phyloP scores from a whole-genome alignment of 2,888 invertebrate species.

The Coronaproctus castanopsis region DNA sequence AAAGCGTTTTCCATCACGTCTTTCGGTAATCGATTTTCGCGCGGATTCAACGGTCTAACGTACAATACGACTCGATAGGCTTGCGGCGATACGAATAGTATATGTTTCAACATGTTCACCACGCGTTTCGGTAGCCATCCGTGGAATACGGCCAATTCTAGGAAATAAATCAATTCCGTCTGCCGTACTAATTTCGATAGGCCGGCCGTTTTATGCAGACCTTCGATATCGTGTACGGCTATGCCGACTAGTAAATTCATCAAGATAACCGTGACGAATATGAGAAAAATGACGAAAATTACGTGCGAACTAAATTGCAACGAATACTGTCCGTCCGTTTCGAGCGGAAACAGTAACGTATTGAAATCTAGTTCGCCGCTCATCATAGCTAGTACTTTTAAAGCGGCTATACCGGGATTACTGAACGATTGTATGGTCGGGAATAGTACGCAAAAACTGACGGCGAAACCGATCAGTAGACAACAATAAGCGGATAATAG shows the following conservation, averaged over 20 bases:
- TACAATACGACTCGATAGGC: slow-evolving; percentile 53
- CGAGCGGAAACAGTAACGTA: slow-evolving; percentile 49
- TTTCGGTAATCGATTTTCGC: slow-evolving; percentile 56
- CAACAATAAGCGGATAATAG: slow-evolving; percentile 69
- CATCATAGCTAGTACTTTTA: slow-evolving; percentile 74
- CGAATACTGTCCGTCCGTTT: slow-evolving; percentile 30
- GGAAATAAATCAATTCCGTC: slow-evolving; percentile 68
- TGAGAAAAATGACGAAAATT: slow-evolving; percentile 55
- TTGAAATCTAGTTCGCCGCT: slow-evolving; percentile 65
- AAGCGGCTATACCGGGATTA: slow-evolving; percentile 64
- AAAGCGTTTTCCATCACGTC: slow-evolving; percentile 40
- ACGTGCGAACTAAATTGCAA: slow-evolving; percentile 63
- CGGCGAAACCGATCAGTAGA: slow-evolving; percentile 63
- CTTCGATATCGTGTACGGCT: slow-evolving; percentile 71
- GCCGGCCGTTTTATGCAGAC: slow-evolving; percentile 64
- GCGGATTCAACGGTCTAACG: slow-evolving; percentile 62
- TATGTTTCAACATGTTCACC: slow-evolving; percentile 13
- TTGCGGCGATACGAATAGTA: slow-evolving; percentile 39
- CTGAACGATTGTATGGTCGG: slow-evolving; percentile 61
- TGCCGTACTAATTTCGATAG: slow-evolving; percentile 62
- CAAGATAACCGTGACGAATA: slow-evolving; percentile 65
- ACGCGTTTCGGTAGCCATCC: slow-evolving; percentile 56
- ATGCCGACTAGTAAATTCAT: slow-evolving; percentile 74
- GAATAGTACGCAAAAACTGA: slow-evolving; percentile 73
- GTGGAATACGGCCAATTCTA: slow-evolving; percentile 60